A percentile compares a stretch with the other conserved stretches of the same genome.
These are phyloP conservation scores for Geococcyx californianus DNA, from an alignment of 2,113 vertebrate genomes.

Conservation along the genomic window DNA sequence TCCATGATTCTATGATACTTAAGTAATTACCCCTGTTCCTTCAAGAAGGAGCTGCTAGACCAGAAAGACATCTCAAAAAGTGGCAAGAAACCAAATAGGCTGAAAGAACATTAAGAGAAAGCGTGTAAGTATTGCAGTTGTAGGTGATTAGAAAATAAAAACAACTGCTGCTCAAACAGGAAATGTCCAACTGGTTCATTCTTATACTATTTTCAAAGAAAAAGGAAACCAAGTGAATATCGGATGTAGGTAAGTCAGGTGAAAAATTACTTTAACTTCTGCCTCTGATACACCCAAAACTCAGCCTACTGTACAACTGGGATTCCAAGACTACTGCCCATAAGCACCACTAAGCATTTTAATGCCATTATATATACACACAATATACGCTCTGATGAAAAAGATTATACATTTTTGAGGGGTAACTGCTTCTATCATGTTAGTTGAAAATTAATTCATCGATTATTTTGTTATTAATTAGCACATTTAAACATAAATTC, in stretches of 20 bases:
- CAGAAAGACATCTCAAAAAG: not conserved
- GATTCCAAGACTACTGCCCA: not conserved
- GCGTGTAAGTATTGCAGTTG: not conserved
- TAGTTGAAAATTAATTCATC: not conserved
- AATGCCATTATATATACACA: not conserved
- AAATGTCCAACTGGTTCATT: not conserved
- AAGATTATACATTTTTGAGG: not conserved
- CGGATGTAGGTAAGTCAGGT: not conserved
- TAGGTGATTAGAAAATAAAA: not conserved
- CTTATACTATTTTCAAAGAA: not conserved
- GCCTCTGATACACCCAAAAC: not conserved
- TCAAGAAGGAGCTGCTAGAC: not conserved
- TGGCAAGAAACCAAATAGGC: not conserved
- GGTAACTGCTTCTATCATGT: not conserved
- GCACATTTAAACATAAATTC: not conserved
- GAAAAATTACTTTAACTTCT: not conserved
- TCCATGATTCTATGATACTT: not conserved
- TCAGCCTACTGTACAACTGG: not conserved
- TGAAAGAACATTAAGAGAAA: not conserved
- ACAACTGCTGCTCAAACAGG: not conserved
- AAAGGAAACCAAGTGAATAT: not conserved
- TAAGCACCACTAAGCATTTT: not conserved
- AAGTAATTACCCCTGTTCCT: not conserved
- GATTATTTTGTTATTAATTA: not conserved
- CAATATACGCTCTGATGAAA: not conserved